Base-by-base conservation (phyloP, 2,113 vertebrate genomes). In the Centrocercus urophasianus region DNA sequence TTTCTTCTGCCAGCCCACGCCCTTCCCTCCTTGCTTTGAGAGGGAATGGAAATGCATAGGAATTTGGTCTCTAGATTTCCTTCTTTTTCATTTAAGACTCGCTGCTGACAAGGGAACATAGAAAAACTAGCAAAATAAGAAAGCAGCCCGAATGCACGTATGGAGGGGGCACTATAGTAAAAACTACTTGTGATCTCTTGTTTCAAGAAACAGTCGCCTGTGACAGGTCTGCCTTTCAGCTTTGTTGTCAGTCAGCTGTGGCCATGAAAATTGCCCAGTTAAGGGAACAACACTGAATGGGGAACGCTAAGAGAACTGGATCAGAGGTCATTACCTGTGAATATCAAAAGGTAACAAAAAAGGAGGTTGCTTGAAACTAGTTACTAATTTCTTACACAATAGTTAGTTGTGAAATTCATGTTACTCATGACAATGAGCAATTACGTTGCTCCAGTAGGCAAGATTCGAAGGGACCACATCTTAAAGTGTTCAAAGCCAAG, bases 161-260 rank as follows among this genome's bases (percentile, higher is more conserved):
- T 30, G 18, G n/a, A 84, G 42, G 12, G 54, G 28, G 13, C 13
- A 74, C 4, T 8, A 43, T 30, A 45, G 11, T 65, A 20, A 86
- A 60, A 85, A 60, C 20, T 45, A 13, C 28, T 65, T 59, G 69
- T 80, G 36, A 34, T 48, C 13, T 87, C 10, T 34, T 61, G 34
- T 67, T 43, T 11, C 16, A 28, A 30, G 36, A 61, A 28, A 74
- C 43, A 14, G 45, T n/a, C 61, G 13, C 32, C 83, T 71, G 22
- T 19, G 54, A 56, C 7, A 19, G 3, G 3, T 45, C 60, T 65
- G 15, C 30, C 47, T 66, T 66, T 69, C 42, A 63, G 34, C 64
- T 81, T 65, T 0, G 2, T 16, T 45, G 28, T 71, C n/a, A 61
- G 38, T 5, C 2, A 7, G 30, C 7, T 6, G 7, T 24, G 64